Percentiles rank a stretch among this genome's conserved stretches.
phyloP scores from a whole-genome alignment of 2,797 vertebrate species.

The Leucoraja ocellata region DNA sequence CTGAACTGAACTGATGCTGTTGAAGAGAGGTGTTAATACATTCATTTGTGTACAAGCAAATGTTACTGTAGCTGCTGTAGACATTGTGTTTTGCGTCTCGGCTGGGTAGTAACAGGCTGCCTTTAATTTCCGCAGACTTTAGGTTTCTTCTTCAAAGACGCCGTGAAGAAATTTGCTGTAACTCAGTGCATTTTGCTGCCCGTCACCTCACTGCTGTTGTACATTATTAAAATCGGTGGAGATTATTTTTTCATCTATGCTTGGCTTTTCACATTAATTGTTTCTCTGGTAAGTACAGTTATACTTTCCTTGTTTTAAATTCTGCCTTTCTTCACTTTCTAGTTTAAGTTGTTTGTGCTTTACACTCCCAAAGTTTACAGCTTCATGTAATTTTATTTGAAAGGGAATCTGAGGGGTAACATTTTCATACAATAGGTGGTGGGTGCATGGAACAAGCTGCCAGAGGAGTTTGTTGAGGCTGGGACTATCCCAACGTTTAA shows the following conservation, averaged over 20 bases:
- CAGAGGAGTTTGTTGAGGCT: no score
- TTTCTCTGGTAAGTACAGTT: constrained; percentile 80
- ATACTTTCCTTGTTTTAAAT: background rate
- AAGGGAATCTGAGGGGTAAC: no score
- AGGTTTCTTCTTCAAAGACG: constrained; percentile 92
- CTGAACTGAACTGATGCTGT: no score
- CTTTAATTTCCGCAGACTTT: constrained; percentile 65
- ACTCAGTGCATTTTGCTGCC: constrained; percentile 95
- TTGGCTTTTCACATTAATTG: constrained; percentile 89
- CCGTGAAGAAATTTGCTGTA: constrained; percentile 90
- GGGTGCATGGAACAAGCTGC: no score
- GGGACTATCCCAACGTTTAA: no score
- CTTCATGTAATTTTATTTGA: background rate
- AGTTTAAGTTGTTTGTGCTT: background rate
- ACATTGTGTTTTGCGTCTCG: background rate
- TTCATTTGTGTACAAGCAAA: background rate
- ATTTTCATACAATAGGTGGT: no score
- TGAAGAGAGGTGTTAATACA: background rate
- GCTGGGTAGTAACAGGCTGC: background rate
- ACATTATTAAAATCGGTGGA: constrained; percentile 97
- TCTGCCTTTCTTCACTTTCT: background rate
- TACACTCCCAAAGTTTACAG: background rate
- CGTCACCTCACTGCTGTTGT: constrained; percentile 89
- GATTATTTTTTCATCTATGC: constrained; percentile 99
- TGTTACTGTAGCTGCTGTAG: background rate